These are phyloP conservation scores for Erythrolamprus reginae DNA, from an alignment of 2,113 vertebrate species.

Conservation along the genomic window DNA sequence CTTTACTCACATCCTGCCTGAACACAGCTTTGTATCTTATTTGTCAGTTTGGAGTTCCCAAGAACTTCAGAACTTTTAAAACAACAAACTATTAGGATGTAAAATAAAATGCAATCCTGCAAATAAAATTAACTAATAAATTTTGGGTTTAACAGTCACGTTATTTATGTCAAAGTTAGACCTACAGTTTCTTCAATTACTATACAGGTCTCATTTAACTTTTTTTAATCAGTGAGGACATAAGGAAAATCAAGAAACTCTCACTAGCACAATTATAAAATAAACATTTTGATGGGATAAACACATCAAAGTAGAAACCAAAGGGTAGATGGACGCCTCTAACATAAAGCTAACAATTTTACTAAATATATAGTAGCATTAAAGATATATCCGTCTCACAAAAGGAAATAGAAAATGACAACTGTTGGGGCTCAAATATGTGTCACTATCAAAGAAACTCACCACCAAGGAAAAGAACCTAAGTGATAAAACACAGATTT, in stretches of 20 bases:
- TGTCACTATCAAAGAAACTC: background rate
- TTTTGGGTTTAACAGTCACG: background rate
- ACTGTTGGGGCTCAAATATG: background rate
- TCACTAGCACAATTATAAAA: background rate
- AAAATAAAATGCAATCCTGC: background rate
- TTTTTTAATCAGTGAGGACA: background rate
- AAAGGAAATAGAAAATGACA: background rate
- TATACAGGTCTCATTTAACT: too few relatives aligned
- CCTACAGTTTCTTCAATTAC: background rate
- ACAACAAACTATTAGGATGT: conserved; percentile 4
- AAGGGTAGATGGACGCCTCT: background rate
- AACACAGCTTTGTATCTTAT: conserved; percentile 17
- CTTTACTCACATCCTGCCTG: conserved; percentile 70
- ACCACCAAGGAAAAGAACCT: background rate
- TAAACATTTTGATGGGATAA: background rate
- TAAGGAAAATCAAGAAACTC: background rate
- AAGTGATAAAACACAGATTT: background rate
- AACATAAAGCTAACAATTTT: background rate
- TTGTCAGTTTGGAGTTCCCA: conserved; percentile 30
- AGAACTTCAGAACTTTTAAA: conserved; percentile 30
- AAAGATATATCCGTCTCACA: background rate
- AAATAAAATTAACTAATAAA: background rate
- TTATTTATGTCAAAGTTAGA: background rate
- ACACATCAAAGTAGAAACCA: background rate
- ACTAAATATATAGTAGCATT: background rate